Evolutionary conservation across 2,888 invertebrate genomes (phyloP), one percentile per base, ranked within the genome.

Genomic region (Minunthozetes semirufus): DNA sequence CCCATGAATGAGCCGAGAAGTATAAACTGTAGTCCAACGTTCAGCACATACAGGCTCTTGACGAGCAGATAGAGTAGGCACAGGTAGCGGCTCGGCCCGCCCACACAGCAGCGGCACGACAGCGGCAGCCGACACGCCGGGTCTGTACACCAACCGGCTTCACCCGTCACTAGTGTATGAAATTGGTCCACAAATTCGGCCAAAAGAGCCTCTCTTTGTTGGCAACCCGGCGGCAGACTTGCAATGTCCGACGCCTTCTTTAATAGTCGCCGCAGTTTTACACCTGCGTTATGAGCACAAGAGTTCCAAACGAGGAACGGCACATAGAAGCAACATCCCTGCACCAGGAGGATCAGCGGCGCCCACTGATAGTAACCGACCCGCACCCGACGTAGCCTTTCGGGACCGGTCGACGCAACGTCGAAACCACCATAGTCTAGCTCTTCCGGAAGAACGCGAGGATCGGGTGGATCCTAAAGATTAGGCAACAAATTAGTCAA

Each of bases 271-370:
- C 81, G 78, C 13, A 81, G 78, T 72, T 80, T 80, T 22, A 81
- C 80, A 27, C 81, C 81, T 9, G 80, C 80, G 68, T 80, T 80
- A 72, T 80, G 79, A 9, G 81, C 81, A 53, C 80, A 80, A 19
- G 80, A 79, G 53, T 82, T 82, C 83, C 84, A 83, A 19, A 83
- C 76, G 42, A 82, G 81, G 76, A 83, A 83, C 15, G 83, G 84
- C 63, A 84, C 77, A 77, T 82, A 83, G 79, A 84, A 83, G 68
- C 81, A 80, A 72, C 82, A 79, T 9, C 83, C 82, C 77, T 84
- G 82, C 11, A 82, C 80, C 66, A 84, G 74, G 15, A 82, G 77
- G 19, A 82, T 82, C 61, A 82, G 79, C 6, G 82, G 81, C 11
- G 82, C 80, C 83, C 80, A 83, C 78, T 82, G 82, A 78, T 82